These are phyloP conservation scores for Chlorops oryzae DNA, from an alignment of 1,140 invertebrate species.

Conservation along the genomic window DNA sequence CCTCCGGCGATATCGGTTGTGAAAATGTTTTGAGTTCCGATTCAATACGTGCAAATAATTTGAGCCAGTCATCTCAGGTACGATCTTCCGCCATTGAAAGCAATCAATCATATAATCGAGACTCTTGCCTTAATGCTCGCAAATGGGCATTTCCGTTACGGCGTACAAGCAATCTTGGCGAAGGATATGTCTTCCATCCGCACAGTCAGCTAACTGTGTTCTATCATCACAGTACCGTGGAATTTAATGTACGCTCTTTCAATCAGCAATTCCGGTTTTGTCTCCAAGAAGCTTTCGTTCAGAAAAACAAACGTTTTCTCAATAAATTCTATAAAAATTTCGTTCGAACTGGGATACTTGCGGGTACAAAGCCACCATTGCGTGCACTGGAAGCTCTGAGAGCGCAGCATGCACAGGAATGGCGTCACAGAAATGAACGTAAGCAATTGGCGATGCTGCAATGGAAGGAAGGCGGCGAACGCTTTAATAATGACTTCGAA, in stretches of 20 bases:
- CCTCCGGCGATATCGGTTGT: constrained; percentile 8
- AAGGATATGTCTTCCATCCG: constrained; percentile 40
- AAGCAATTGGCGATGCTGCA: constrained; percentile 28
- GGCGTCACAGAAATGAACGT: constrained; percentile 26
- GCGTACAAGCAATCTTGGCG: constrained; percentile 21
- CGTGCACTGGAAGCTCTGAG: constrained; percentile 30
- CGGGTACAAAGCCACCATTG: constrained; percentile 36
- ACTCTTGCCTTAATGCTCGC: too few relatives aligned
- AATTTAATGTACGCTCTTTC: constrained; percentile 40
- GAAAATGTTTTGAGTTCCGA: neutral
- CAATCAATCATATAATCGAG: too few relatives aligned
- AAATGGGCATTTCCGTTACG: too few relatives aligned
- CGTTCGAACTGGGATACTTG: constrained; percentile 30
- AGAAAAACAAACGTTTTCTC: constrained; percentile 41
- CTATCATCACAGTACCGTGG: constrained; percentile 42
- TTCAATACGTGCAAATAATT: neutral
- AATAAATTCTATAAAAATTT: constrained; percentile 42
- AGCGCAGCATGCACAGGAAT: constrained; percentile 34
- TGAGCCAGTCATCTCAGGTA: neutral
- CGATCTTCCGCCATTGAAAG: neutral
- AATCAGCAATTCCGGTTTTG: constrained; percentile 38
- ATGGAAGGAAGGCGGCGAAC: neutral
- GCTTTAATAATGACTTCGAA: constrained; percentile 28
- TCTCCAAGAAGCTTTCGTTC: constrained; percentile 32
- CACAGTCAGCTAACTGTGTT: constrained; percentile 35